Conservation (phyloP, 2,797 vertebrate genomes). For the Dryobates pubescens region DNA sequence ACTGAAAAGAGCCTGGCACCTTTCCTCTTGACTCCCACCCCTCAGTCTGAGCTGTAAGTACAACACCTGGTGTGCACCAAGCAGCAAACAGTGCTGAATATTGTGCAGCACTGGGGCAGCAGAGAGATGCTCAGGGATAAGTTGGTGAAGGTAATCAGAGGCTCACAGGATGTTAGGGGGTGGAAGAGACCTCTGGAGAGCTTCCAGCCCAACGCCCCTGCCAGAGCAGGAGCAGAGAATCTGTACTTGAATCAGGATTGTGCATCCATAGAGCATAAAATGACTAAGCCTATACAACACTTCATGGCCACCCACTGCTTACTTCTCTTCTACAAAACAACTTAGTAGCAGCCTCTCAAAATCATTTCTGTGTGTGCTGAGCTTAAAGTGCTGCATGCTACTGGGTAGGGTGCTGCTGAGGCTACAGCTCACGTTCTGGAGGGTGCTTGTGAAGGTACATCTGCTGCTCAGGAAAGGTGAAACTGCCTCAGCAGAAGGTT, state of each 20-base stretch:
- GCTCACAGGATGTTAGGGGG: no score
- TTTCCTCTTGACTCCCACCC: no score
- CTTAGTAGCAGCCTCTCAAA: background rate
- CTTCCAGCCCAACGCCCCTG: no score
- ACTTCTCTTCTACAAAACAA: background rate
- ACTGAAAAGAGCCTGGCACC: no score
- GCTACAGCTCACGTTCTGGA: background rate
- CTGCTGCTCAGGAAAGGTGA: background rate
- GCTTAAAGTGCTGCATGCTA: background rate
- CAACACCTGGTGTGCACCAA: background rate
- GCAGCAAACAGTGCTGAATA: background rate
- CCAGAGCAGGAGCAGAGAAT: no score
- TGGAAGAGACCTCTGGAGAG: no score
- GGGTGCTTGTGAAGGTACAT: background rate
- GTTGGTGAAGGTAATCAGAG: background rate
- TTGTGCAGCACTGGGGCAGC: background rate
- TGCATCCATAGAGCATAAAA: background rate
- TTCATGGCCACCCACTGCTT: background rate
- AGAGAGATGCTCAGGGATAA: background rate
- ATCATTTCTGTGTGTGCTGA: background rate
- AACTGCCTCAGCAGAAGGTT: background rate
- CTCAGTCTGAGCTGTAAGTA: slow-evolving; percentile 49
- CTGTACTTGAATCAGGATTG: background rate
- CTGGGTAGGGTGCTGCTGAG: background rate
- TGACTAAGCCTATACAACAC: background rate